Percentiles rank a stretch among this genome's conserved stretches.
These are phyloP conservation scores for Sterna hirundo DNA, from an alignment of 2,113 vertebrate genomes.

Conservation along the genomic window DNA sequence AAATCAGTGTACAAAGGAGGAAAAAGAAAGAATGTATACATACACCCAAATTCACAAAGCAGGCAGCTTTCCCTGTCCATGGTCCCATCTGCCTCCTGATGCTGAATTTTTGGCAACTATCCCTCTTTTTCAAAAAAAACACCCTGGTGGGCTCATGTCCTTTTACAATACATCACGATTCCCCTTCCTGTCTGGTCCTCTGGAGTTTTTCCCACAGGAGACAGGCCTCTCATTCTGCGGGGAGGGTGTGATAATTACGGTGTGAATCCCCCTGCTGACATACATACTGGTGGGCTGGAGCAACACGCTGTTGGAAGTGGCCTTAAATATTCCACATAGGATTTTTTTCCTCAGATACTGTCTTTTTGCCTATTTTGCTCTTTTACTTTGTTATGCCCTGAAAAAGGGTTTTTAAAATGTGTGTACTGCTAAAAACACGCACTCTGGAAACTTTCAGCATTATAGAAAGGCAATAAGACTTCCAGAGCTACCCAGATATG, in stretches of 20 bases:
- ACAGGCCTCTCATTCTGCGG: neutral
- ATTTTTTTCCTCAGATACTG: neutral
- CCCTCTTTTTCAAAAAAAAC: neutral
- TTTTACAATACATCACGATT: rapidly evolving
- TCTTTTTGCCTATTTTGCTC: neutral
- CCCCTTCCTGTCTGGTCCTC: neutral
- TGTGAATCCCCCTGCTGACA: neutral
- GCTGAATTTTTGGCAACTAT: neutral
- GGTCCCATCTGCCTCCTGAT: neutral
- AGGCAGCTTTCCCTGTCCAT: neutral
- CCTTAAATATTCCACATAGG: neutral
- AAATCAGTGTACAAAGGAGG: neutral
- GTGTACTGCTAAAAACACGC: rapidly evolving
- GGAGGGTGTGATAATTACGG: neutral
- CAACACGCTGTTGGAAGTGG: neutral
- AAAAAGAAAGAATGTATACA: neutral
- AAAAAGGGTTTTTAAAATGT: neutral
- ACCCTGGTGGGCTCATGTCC: neutral
- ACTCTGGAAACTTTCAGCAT: neutral
- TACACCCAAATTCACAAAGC: neutral
- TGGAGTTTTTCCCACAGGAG: neutral
- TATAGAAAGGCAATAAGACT: neutral
- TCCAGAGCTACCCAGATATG: neutral
- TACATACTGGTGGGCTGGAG: neutral
- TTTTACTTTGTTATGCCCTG: neutral